Evolutionary conservation across 1,140 invertebrate genomes (phyloP).

Genomic region (Paraescarpia echinospica): DNA sequence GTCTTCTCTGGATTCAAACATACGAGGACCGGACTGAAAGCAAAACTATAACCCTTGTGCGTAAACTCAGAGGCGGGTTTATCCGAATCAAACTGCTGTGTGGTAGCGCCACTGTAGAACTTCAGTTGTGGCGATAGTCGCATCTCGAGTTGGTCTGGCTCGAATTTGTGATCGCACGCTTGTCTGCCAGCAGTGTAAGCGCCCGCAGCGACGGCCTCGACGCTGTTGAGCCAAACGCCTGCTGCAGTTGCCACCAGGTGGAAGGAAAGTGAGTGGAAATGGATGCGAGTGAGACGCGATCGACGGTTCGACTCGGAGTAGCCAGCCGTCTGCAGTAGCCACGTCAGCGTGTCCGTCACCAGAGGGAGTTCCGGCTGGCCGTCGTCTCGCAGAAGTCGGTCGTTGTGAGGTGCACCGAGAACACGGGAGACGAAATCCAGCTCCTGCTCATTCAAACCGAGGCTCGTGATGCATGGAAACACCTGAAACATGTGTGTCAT

Average conservation of each 20-base stretch:
- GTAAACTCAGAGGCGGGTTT: constrained; percentile 56
- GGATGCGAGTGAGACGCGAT: constrained; percentile 57
- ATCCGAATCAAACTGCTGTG: constrained; percentile 42
- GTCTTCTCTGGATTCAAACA: constrained; percentile 60
- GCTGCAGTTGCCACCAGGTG: constrained; percentile 56
- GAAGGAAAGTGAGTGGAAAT: constrained; percentile 61
- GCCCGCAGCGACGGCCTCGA: constrained; percentile 57
- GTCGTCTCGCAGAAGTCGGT: constrained; percentile 40
- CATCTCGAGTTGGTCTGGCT: constrained; percentile 50
- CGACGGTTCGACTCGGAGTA: constrained; percentile 45
- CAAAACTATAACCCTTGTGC: constrained; percentile 55
- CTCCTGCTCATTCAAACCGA: constrained; percentile 61
- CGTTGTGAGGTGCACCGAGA: constrained; percentile 52
- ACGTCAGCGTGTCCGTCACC: constrained; percentile 59
- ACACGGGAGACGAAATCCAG: constrained; percentile 55
- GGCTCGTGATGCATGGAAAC: constrained; percentile 53
- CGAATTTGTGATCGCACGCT: constrained; percentile 55
- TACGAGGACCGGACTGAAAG: constrained; percentile 61
- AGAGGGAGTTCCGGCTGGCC: constrained; percentile 50
- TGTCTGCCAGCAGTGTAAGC: constrained; percentile 57
- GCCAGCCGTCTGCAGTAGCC: constrained; percentile 57
- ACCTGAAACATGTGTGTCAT: constrained; percentile 46
- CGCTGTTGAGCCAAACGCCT: constrained; percentile 55
- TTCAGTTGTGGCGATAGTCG: constrained; percentile 52
- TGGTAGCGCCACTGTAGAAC: constrained; percentile 50